These are phyloP conservation scores for Bagarius yarrelli DNA, from an alignment of 2,113 vertebrate species.

Conservation along the genomic window DNA sequence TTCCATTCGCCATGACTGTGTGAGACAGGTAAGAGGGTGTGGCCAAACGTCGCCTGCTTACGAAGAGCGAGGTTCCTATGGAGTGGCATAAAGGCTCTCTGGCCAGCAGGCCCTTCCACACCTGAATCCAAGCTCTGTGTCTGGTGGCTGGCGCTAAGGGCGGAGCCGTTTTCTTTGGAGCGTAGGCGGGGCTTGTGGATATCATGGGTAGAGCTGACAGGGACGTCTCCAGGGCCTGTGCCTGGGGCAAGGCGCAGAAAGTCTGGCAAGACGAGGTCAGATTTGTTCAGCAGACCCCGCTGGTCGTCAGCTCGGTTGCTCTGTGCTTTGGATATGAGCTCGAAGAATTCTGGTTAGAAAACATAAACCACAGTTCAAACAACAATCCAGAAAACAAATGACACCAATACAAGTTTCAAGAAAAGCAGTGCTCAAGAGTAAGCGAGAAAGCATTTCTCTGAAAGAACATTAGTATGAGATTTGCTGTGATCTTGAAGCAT, in stretches of 20 bases:
- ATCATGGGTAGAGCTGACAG: slow-evolving; percentile 67
- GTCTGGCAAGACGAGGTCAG: slow-evolving; percentile 90
- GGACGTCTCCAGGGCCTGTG: slow-evolving; percentile 55
- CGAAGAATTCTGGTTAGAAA: slow-evolving; percentile 88
- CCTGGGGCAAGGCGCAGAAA: slow-evolving; percentile 80
- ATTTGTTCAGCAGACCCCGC: slow-evolving; percentile 95
- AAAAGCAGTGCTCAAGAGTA: slow-evolving; percentile 55
- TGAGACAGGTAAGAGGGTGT: slow-evolving; percentile 71
- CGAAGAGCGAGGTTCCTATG: slow-evolving; percentile 59
- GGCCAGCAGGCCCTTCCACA: slow-evolving; percentile 60
- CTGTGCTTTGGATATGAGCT: slow-evolving; percentile 99
- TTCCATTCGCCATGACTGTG: slow-evolving; percentile 60
- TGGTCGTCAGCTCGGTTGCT: slow-evolving; percentile 97
- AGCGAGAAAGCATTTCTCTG: slow-evolving; percentile 56
- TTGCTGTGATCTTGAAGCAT: slow-evolving; percentile 62
- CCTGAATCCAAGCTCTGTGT: slow-evolving; percentile 74
- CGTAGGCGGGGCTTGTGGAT: slow-evolving; percentile 63
- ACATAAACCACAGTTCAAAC: slow-evolving; percentile 43
- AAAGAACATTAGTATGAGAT: slow-evolving; percentile 45
- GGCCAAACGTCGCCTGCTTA: slow-evolving; percentile 62
- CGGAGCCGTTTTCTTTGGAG: slow-evolving; percentile 60
- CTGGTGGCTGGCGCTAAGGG: slow-evolving; percentile 66
- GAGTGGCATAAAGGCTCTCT: slow-evolving; percentile 61
- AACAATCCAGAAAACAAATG: neutral
- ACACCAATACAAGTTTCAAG: neutral